Evolutionary conservation across 2,888 invertebrate species (phyloP).

Genomic region (Nemurella pictetii): DNA sequence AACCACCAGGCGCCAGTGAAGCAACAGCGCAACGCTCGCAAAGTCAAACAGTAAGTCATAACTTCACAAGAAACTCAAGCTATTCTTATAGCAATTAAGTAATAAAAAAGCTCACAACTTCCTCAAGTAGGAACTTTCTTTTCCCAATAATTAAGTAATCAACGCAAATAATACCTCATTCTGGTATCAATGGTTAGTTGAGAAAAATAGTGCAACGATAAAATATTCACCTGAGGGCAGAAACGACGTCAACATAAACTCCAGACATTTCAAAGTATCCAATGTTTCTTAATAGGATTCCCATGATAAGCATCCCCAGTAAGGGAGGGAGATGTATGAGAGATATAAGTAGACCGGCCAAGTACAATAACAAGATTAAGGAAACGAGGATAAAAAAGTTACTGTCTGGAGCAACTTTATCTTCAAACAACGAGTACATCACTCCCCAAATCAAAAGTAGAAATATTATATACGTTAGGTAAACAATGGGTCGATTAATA

Average conservation of each 20-base stretch:
- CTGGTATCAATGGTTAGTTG: too few relatives aligned
- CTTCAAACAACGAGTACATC: conserved; percentile 32
- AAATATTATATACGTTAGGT: conserved; percentile 16
- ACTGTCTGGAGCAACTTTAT: conserved; percentile 33
- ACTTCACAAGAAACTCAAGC: too few relatives aligned
- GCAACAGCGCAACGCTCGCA: too few relatives aligned
- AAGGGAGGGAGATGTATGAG: conserved; percentile 56
- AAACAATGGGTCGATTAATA: conserved; percentile 15
- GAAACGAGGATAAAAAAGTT: conserved; percentile 33
- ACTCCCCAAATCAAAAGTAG: conserved; percentile 36
- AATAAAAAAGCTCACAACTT: too few relatives aligned
- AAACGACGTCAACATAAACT: conserved; percentile 54
- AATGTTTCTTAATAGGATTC: conserved; percentile 58
- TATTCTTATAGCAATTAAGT: too few relatives aligned
- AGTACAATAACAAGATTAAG: conserved; percentile 35
- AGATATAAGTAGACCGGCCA: conserved; percentile 34
- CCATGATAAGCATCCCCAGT: conserved; percentile 65
- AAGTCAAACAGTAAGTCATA: too few relatives aligned
- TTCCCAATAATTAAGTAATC: too few relatives aligned
- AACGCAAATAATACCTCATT: too few relatives aligned
- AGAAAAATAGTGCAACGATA: too few relatives aligned
- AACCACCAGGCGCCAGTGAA: too few relatives aligned
- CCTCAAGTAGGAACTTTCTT: too few relatives aligned
- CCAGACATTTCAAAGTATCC: conserved; percentile 54
- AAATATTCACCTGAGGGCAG: conserved; percentile 54